Evolutionary conservation across 2,888 invertebrate species (phyloP).

Genomic region (Chloroclysta siterata): DNA sequence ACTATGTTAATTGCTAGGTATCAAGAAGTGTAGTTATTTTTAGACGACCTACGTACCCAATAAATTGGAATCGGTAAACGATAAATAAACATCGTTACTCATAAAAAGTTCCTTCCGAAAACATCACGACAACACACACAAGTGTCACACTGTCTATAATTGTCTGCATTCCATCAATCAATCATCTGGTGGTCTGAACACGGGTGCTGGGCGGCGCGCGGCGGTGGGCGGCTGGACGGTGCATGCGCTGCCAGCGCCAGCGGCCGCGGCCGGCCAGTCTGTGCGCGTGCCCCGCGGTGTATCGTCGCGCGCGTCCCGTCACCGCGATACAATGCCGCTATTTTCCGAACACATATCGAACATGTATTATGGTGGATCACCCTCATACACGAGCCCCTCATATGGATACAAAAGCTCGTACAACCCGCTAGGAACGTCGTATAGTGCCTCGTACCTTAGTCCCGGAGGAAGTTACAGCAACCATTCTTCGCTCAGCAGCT

Average conservation of each 20-base stretch:
- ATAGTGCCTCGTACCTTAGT: constrained; percentile 81
- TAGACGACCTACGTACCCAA: constrained; percentile 5
- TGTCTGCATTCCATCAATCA: constrained; percentile 74
- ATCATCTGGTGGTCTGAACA: constrained; percentile 66
- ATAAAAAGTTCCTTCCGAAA: constrained; percentile 58
- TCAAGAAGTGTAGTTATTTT: constrained; percentile 17
- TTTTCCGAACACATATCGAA: constrained; percentile 88
- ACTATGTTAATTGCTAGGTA: constrained; percentile 20
- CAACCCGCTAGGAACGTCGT: constrained; percentile 66
- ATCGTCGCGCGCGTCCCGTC: constrained; percentile 50
- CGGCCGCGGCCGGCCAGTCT: constrained; percentile 63
- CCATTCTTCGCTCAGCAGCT: constrained; percentile 81
- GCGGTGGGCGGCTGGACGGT: constrained; percentile 46
- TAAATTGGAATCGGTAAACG: constrained; percentile 6
- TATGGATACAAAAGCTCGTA: constrained; percentile 76
- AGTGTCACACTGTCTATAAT: constrained; percentile 67
- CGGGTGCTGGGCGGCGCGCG: constrained; percentile 46
- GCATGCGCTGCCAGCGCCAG: constrained; percentile 47
- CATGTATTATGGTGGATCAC: constrained; percentile 80
- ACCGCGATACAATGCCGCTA: constrained; percentile 85
- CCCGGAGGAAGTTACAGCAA: constrained; percentile 77
- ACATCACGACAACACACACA: constrained; percentile 34
- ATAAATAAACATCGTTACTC: constrained; percentile 35
- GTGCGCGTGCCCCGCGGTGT: constrained; percentile 62
- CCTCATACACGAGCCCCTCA: constrained; percentile 79